Base-by-base conservation (phyloP, 1,140 invertebrate genomes). In the Scaptomyza pallida region DNA sequence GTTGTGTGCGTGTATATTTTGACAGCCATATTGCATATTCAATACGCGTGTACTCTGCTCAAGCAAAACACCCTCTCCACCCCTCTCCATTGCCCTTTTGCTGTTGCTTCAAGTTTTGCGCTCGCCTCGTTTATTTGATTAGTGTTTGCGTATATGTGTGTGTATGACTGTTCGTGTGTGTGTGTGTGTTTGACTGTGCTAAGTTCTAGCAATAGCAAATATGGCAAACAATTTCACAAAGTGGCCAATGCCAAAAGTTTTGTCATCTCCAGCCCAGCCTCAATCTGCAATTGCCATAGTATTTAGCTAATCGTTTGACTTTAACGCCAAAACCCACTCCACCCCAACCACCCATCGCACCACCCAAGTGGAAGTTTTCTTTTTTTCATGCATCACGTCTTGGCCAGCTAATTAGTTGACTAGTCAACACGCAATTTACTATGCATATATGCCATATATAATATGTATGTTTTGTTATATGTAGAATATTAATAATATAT, bases 161-260 rank as follows among this genome's bases (percentile, higher is more conserved):
- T n/a, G 8, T 30, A 40, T 72, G 40, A 10, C 21, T 52, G 43
- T 47, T n/a, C n/a, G 54, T 59, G 52, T 56, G 41, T 54, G 59
- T 45, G 45, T 65, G 45, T 59, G 63, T 52, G 35, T 63, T 51
- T 55, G 54, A 21, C 21, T 67, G 37, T 43, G 40, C 75, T 82
- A 86, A 86, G 65, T 88, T 88, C 75, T 40, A 62, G 67, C 78
- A 62, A 63, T 74, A 82, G 82, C 82, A 88, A 86, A 88, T 86
- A 88, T 81, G 81, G 81, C 81, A 86, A 86, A 86, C 82, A 86
- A 86, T 89, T 86, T 86, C 78, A 72, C 82, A 86, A 86, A 86
- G 82, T 86, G 82, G 78, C 81, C 70, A 57, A 75, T 47, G 61
- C 60, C 67, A 65, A 88, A 86, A 86, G 74, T 86, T 86, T 88